A percentile compares a stretch with the other conserved stretches of the same genome.
phyloP scores from a whole-genome alignment of 2,113 vertebrate genomes.

The Talpa occidentalis region DNA sequence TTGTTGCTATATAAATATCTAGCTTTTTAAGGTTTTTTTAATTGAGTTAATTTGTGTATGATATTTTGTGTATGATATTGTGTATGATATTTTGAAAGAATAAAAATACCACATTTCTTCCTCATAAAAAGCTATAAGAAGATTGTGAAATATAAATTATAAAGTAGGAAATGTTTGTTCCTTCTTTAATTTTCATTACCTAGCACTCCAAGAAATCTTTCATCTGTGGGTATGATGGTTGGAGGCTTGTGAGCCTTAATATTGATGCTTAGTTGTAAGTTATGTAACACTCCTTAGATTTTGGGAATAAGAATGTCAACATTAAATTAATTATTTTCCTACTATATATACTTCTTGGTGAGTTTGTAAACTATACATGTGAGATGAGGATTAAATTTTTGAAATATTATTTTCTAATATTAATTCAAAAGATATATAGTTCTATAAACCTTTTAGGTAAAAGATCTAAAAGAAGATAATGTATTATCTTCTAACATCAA shows the following conservation, averaged over 20 bases:
- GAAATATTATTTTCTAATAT: neutral
- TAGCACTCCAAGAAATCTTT: neutral
- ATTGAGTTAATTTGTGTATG: too few relatives aligned
- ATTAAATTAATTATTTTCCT: neutral
- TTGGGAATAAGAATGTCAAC: neutral
- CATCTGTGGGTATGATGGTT: neutral
- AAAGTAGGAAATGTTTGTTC: neutral
- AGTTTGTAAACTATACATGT: neutral
- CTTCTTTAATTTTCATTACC: neutral
- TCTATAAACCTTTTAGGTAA: neutral
- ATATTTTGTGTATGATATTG: neutral
- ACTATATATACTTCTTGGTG: slow-evolving; percentile 39
- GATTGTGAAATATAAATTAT: neutral
- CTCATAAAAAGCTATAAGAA: neutral
- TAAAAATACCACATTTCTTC: neutral
- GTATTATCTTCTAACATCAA: slow-evolving; percentile 17
- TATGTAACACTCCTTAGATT: neutral
- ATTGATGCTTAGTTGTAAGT: neutral
- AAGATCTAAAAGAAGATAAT: neutral
- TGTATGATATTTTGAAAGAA: slow-evolving; percentile 15
- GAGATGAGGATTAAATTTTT: neutral
- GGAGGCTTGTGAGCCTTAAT: neutral
- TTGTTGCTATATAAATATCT: neutral
- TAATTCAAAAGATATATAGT: neutral
- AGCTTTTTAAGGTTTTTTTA: too few relatives aligned